Conservation (phyloP, 2,888 invertebrate genomes). For the Patella pellucida region DNA sequence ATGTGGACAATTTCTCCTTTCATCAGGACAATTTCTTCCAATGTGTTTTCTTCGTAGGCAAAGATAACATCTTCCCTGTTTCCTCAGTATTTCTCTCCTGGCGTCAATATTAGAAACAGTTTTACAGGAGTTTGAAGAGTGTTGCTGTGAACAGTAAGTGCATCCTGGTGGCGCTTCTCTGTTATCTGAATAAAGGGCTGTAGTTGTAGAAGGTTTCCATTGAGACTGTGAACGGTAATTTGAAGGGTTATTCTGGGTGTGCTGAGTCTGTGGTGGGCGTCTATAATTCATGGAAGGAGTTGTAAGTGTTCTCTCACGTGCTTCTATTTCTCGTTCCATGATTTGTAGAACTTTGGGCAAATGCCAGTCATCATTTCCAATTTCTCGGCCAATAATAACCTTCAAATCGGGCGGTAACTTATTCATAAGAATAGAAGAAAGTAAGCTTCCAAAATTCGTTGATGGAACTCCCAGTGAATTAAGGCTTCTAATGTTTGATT, state of each 20-base stretch:
- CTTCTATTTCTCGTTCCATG: neutral
- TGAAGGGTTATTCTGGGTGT: too few relatives aligned
- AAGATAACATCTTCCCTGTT: neutral
- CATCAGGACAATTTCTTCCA: neutral
- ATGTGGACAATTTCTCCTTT: neutral
- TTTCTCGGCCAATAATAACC: neutral
- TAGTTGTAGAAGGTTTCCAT: neutral
- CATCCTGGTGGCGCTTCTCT: neutral
- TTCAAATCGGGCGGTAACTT: neutral
- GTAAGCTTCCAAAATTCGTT: neutral
- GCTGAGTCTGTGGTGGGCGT: too few relatives aligned
- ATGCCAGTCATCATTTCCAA: neutral
- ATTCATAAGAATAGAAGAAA: neutral
- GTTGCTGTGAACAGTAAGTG: neutral
- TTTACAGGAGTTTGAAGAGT: neutral
- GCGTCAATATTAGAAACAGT: neutral
- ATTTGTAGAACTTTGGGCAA: neutral
- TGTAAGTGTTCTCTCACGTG: neutral
- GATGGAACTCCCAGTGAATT: conserved; percentile 1
- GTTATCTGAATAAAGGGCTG: neutral
- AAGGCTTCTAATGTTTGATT: neutral
- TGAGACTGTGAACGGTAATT: too few relatives aligned
- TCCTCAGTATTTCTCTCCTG: neutral
- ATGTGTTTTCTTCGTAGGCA: neutral
- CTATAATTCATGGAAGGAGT: neutral